Conservation (phyloP, 2,888 invertebrate genomes). For the Lucinisca nassula region DNA sequence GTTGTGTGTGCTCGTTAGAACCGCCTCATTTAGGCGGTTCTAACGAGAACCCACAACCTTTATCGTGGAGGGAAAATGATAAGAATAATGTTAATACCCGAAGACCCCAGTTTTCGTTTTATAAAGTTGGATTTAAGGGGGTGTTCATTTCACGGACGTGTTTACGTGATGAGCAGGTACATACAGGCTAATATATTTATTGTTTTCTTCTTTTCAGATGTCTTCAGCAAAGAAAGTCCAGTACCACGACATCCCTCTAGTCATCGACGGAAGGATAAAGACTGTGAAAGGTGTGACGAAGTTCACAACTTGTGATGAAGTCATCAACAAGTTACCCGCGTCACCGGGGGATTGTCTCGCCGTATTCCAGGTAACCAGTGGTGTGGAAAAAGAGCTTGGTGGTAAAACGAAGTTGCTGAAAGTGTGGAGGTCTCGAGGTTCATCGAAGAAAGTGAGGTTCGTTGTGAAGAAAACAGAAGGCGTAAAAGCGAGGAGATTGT, state of each 20-base stretch:
- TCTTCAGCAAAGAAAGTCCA: constrained; percentile 31
- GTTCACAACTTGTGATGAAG: constrained; percentile 62
- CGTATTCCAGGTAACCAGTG: constrained; percentile 46
- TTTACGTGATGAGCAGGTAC: too few relatives aligned
- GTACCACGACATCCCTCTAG: constrained; percentile 52
- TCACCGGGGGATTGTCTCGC: constrained; percentile 34
- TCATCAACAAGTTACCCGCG: constrained; percentile 60
- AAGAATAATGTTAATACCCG: too few relatives aligned
- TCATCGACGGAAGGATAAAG: constrained; percentile 45
- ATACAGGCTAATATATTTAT: too few relatives aligned
- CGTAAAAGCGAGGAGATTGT: constrained; percentile 19
- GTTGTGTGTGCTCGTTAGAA: too few relatives aligned
- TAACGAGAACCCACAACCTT: too few relatives aligned
- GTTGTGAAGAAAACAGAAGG: constrained; percentile 44
- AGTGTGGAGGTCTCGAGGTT: constrained; percentile 49
- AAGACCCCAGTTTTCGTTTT: too few relatives aligned
- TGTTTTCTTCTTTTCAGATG: constrained; percentile 55
- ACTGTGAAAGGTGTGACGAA: constrained; percentile 58
- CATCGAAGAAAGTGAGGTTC: constrained; percentile 51
- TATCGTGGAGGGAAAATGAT: too few relatives aligned
- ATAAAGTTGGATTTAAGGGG: too few relatives aligned
- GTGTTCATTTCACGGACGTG: too few relatives aligned
- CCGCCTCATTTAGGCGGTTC: too few relatives aligned
- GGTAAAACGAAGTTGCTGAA: constrained; percentile 53
- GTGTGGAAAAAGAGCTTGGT: constrained; percentile 50